Percentiles rank a stretch among this genome's conserved stretches.
phyloP scores from a whole-genome alignment of 2,888 invertebrate species.

The Exephanes ischioxanthus region DNA sequence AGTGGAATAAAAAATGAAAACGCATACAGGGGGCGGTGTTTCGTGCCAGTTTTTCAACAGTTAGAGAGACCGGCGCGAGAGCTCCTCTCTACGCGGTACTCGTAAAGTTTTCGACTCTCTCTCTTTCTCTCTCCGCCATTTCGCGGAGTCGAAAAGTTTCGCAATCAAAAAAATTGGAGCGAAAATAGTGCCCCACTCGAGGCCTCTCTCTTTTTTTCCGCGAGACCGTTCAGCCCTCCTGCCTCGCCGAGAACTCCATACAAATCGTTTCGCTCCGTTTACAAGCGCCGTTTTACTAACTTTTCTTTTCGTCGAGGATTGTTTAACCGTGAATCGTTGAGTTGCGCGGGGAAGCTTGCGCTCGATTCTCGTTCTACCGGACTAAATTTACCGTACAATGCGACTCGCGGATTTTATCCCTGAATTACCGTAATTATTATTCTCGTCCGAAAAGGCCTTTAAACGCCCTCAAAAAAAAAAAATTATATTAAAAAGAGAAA shows the following conservation, averaged over 20 bases:
- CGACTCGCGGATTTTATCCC: background rate
- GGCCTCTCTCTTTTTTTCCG: constrained; percentile 15
- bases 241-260: constrained; percentile 55
- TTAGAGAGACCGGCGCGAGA: constrained; percentile 2
- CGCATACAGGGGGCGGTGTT: constrained; percentile 13
- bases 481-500: too few species aligned
- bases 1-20: background rate
- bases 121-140: background rate
- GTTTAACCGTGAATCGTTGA: constrained; percentile 62
- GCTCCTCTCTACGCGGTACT: constrained; percentile 51
- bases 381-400: constrained; percentile 2
- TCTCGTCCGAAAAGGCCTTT: background rate
- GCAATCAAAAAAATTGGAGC: constrained; percentile 64
- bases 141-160: background rate
- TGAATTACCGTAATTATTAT: constrained; percentile 26
- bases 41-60: constrained; percentile 54
- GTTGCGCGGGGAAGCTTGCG: background rate
- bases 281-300: constrained; percentile 67
- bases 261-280: constrained; percentile 63
- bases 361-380: background rate
- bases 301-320: constrained; percentile 61
- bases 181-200: constrained; percentile 58
- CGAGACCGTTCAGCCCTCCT: constrained; percentile 3
- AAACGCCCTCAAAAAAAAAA: background rate
- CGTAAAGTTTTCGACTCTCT: constrained; percentile 55